These are phyloP conservation scores for Steinernema feltiae DNA, from an alignment of 1,140 invertebrate species.

Conservation along the genomic window DNA sequence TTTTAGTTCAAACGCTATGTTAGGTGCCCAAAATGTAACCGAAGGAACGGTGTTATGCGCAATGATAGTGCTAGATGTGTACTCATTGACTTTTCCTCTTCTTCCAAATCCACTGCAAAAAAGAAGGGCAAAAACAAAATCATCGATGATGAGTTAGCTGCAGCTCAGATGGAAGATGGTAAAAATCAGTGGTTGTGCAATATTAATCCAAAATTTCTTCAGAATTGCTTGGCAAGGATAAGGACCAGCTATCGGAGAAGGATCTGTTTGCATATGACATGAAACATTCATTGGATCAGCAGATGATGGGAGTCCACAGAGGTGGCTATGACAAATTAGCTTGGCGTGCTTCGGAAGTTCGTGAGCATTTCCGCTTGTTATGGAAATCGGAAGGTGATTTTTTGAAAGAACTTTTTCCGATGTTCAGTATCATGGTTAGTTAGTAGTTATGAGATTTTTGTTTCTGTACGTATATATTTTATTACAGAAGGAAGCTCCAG, in stretches of 20 bases:
- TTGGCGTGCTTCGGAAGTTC: constrained; percentile 57
- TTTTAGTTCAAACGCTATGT: constrained; percentile 46
- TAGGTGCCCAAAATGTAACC: constrained; percentile 51
- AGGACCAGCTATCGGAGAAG: background rate
- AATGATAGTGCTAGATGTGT: constrained; percentile 45
- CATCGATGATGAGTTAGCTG: background rate
- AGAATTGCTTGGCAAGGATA: too few relatives aligned
- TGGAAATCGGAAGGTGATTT: constrained; percentile 72
- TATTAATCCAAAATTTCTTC: too few relatives aligned
- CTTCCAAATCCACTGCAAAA: constrained; percentile 11
- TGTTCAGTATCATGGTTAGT: constrained; percentile 63
- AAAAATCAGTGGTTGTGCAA: background rate
- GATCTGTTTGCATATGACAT: background rate
- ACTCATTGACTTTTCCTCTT: constrained; percentile 46
- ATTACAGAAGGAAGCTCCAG: background rate
- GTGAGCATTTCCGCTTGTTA: constrained; percentile 69
- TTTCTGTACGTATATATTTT: constrained; percentile 18
- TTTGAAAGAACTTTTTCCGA: constrained; percentile 69
- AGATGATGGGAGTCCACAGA: constrained; percentile 29
- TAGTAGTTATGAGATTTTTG: too few relatives aligned
- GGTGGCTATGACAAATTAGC: constrained; percentile 42
- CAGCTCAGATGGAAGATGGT: constrained; percentile 2
- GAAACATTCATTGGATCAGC: constrained; percentile 35
- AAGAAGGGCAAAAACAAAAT: constrained; percentile 21
- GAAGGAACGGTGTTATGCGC: constrained; percentile 43